Conservation (phyloP, 2,888 invertebrate species). For the Protophormia terraenovae region DNA sequence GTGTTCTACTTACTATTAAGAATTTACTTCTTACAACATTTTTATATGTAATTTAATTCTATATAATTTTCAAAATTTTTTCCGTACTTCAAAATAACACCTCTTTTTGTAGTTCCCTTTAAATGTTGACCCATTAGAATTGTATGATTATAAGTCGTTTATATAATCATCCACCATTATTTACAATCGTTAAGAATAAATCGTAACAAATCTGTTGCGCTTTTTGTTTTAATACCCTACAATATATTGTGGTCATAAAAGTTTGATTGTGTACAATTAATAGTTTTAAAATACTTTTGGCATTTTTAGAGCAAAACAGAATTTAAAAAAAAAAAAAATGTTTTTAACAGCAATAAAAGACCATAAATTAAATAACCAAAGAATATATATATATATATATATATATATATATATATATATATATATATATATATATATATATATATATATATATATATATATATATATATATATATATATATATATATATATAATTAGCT, state of each 20-base stretch:
- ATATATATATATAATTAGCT: no score
- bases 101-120: background rate
- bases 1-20: no score
- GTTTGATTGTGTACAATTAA: background rate
- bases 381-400: no score
- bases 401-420: no score
- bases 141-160: slow-evolving; percentile 48
- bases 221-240: slow-evolving; percentile 38
- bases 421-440: no score
- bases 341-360: no score
- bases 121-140: slow-evolving; percentile 40
- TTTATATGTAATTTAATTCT: no score
- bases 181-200: slow-evolving; percentile 59
- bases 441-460: no score
- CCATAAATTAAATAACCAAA: no score
- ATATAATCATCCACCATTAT: slow-evolving; percentile 65
- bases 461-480: no score
- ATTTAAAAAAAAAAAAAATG: no score
- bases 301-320: background rate
- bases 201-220: slow-evolving; percentile 44
- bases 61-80: background rate
- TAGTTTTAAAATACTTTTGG: background rate
- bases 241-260: slow-evolving; percentile 23
- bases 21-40: no score
- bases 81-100: slow-evolving; percentile 1